Conservation (phyloP, 2,888 invertebrate genomes). For the Torymus auratus region DNA sequence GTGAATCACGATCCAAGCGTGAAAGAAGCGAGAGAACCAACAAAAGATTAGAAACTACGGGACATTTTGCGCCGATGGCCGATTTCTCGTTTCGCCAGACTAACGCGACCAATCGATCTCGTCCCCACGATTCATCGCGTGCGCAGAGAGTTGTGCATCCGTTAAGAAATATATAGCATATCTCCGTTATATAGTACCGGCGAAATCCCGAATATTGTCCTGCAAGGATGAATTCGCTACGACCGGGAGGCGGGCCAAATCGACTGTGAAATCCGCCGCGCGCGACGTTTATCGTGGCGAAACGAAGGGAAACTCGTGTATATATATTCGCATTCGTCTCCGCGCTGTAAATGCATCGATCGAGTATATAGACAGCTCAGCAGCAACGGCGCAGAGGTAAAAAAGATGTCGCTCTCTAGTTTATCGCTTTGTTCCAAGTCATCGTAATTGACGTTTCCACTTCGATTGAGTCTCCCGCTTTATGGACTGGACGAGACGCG, state of each 20-base stretch:
- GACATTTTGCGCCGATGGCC: background rate
- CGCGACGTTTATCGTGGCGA: background rate
- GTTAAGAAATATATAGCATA: slow-evolving; percentile 12
- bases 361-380: too few species aligned
- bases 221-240: slow-evolving; percentile 17
- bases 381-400: too few species aligned
- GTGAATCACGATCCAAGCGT: too few species aligned
- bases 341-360: too few species aligned
- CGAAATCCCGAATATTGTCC: slow-evolving; percentile 20
- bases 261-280: background rate
- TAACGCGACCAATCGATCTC: slow-evolving; percentile 11
- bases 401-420: too few species aligned
- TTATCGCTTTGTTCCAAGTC: too few species aligned
- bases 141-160: background rate
- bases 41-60: background rate
- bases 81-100: slow-evolving; percentile 27
- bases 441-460: too few species aligned
- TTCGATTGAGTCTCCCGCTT: too few species aligned
- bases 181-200: background rate
- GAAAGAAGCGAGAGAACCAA: background rate
- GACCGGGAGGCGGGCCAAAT: background rate
- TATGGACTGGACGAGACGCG: too few species aligned
- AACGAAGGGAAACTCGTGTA: background rate
- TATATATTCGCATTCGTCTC: too few species aligned
- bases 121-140: background rate